phyloP scores from a whole-genome alignment of 2,888 invertebrate genomes.

The Stomorhina lunata region DNA sequence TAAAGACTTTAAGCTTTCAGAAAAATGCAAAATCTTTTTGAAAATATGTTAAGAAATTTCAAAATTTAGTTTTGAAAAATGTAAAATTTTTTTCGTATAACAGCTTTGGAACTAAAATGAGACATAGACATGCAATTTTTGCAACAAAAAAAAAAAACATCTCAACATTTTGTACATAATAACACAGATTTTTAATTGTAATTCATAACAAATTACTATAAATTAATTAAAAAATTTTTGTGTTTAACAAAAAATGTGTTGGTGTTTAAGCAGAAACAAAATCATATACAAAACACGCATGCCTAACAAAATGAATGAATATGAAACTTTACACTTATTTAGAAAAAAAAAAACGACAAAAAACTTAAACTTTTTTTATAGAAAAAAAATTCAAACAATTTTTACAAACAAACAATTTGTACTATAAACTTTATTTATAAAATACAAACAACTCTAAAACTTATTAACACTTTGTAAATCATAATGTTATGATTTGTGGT shows the following conservation, averaged over 20 bases:
- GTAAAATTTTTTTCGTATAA: too few species aligned
- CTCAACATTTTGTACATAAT: slow-evolving; percentile 1
- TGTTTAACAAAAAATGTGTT: slow-evolving; percentile 31
- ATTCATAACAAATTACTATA: slow-evolving; percentile 23
- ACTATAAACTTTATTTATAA: not conserved
- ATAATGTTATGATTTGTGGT: slow-evolving; percentile 47
- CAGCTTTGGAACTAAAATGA: slow-evolving; percentile 23
- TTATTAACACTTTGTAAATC: slow-evolving; percentile 54
- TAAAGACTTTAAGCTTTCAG: too few species aligned
- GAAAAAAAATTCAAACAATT: slow-evolving; percentile 18
- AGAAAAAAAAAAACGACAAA: not conserved
- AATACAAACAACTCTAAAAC: slow-evolving; percentile 38
- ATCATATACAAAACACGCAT: slow-evolving; percentile 50
- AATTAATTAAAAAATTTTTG: slow-evolving; percentile 1
- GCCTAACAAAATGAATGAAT: slow-evolving; percentile 24
- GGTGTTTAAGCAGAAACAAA: not conserved
- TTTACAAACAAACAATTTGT: too few species aligned
- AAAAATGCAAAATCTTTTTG: too few species aligned
- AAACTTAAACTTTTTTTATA: slow-evolving; percentile 24
- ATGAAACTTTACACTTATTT: not conserved
- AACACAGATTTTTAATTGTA: not conserved
- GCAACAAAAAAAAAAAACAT: slow-evolving; percentile 1
- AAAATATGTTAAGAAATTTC: too few species aligned
- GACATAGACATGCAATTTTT: slow-evolving; percentile 53
- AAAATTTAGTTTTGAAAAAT: too few species aligned